These are phyloP conservation scores for Antechinus stuartii DNA, from an alignment of 2,113 vertebrate genomes.

Conservation along the genomic window DNA sequence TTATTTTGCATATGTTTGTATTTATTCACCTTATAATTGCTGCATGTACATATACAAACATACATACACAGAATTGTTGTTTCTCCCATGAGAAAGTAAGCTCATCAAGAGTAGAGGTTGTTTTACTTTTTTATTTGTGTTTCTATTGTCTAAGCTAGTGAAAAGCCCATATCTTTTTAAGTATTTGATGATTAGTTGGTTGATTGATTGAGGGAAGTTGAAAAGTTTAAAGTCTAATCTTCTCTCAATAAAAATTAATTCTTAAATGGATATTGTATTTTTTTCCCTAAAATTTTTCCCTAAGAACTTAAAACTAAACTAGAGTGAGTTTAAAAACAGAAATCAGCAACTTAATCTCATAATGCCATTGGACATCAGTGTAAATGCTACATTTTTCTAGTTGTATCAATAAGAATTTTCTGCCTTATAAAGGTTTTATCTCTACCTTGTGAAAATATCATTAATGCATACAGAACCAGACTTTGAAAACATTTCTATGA, in stretches of 20 bases:
- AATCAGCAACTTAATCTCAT: not conserved
- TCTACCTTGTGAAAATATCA: not conserved
- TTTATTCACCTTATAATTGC: not conserved
- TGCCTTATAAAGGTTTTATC: not conserved
- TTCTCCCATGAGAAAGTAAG: not conserved
- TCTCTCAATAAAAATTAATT: not conserved
- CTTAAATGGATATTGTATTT: not conserved
- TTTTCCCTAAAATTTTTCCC: not conserved
- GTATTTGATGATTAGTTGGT: not conserved
- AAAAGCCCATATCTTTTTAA: not conserved
- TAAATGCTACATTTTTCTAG: not conserved
- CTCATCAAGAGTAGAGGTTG: not conserved
- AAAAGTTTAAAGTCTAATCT: not conserved
- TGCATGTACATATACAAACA: not conserved
- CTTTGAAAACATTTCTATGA: not conserved
- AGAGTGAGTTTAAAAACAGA: not conserved
- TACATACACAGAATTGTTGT: not conserved
- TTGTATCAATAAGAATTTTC: conserved; percentile 5
- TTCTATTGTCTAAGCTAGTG: not conserved
- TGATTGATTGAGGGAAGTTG: not conserved
- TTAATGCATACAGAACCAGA: not conserved
- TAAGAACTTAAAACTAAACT: not conserved
- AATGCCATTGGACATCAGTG: not conserved
- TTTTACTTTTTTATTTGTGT: not conserved
- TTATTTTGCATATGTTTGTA: not conserved